Base-by-base conservation (phyloP, 2,113 vertebrate genomes). In the Carettochelys insculpta region DNA sequence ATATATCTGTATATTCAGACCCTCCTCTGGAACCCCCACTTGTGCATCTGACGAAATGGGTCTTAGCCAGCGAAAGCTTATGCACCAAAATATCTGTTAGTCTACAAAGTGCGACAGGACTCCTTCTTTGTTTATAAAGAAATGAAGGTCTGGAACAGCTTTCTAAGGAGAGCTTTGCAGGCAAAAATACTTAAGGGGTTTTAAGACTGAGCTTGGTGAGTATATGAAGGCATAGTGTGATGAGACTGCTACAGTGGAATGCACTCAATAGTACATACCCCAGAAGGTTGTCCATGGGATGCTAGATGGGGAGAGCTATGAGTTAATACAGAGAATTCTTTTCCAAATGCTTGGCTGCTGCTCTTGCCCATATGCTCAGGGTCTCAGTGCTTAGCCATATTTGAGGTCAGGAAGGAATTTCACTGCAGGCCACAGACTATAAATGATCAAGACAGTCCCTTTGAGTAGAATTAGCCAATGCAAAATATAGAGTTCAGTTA, bases 401-500 rank as follows among this genome's bases (percentile, higher is more conserved):
- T 65, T 68, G 61, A 19, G 17, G 4, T 38, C 1, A 2, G n/a
- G n/a, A 68, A 20, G 61, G 34, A 68, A 68, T 68, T 38, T 38
- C 17, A 8, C 53, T 68, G 34, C 61, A 68, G 8, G 19, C 20
- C n/a, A n/a, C n/a, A 68, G 61, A 38, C 61, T 38, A n/a, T n/a
- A 68, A 68, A 38, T 22, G 34, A 38, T 38, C 61, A 68, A 2
- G 17, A n/a, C 38, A 8, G 5, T 68, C 9, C 34, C n/a, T 68
- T 65, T 20, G 61, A 68, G n/a, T 38, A 34, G n/a, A 22, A 68
- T 38, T 97, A 96, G 90, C 80, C 95, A 97, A 90, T 83, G 91
- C 95, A 92, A 95, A 90, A 25, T 95, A 3, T 94, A 80, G 92
- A 96, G 87, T 96, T 95, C 94, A 95, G 91, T 95, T 85, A 92